Evolutionary conservation across 1,140 invertebrate species (phyloP), one percentile per base, ranked within the genome.

Genomic region (Microplitis demolitor): DNA sequence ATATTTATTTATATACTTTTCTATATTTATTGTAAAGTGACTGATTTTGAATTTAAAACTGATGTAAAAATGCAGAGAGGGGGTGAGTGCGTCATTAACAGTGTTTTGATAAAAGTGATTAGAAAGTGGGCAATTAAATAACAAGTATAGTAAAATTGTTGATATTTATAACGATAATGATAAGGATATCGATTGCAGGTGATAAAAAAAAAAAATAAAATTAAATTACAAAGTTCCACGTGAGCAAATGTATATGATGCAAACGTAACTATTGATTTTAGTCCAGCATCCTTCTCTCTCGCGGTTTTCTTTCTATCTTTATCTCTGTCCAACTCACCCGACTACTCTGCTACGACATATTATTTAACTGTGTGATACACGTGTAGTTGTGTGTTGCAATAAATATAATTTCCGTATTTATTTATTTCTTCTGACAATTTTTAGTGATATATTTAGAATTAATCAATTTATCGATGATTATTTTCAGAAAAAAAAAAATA

Each of bases 181-280:
- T n/a, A 39, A 69, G 33, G 39, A 74, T 54, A 33, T n/a, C 2
- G 37, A 16, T 24, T 24, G 24, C 1, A 24, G 24, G 24, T 24
- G 24, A 24, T 24, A 24, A 24, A 24, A 24, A 24, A 24, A 24
- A 45, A 45, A 45, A 8, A 45, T 11, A 45, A 9, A 9, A 45
- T 6, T 45, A 45, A 45, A 5, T 66, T 34, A 66, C 16, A 56
- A 56, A 3, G 13, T 54, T 78, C 78, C 80, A 81, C 79, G 80
- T 81, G 81, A 67, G 63, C 14, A 45, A 73, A 53, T 66, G 73
- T 73, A 77, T 71, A 77, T 74, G 75, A 77, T 76, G 75, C 69
- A 77, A 78, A 81, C 78, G 70, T 77, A 66, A 72, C 69, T 82
- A 82, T 82, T 82, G 81, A 82, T 82, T 82, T 82, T 82, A 72